Base-by-base conservation (phyloP, 2,888 invertebrate genomes). In the Matsumyia berberina region DNA sequence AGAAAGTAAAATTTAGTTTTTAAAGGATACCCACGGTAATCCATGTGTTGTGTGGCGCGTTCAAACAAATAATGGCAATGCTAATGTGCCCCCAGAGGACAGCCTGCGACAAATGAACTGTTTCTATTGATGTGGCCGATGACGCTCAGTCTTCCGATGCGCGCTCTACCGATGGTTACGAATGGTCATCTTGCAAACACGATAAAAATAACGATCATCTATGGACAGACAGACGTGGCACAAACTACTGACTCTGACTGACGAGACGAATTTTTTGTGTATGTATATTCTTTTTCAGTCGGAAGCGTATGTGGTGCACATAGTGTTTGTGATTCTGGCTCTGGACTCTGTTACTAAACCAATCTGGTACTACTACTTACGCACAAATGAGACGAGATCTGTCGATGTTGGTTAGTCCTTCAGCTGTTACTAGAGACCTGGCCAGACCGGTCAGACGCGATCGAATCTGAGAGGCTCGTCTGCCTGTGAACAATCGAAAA, bases 221-320 rank as follows among this genome's bases (percentile, higher is more conserved):
- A 42, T 46, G 6, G 17, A 55, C 17, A 57, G 24, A 67, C 60
- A n/a, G 5, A 73, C 42, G 7, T n/a, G 12, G 72, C 76, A 12
- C 7, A 8, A 62, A 58, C 69, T 19, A 80, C 60, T 2, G 3
- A 46, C 33, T 0, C 60, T 2, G 3, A 46, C 33, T 0, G 49
- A 69, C 69, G 9, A 11, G 53, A 73, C 79, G 12, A 70, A 8
- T 73, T 73, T 78, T 79, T 83, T 83, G 72, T 79, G 79, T 85
- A 85, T 85, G 79, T 85, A 85, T 85, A 80, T 85, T 85, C 80
- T 85, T 85, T 85, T 85, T 85, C 85, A 85, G 85, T 85, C 80
- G 57, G 79, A 85, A 85, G 74, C 64, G 37, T 70, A 4, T 55
- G 9, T 29, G 53, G 46, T 29, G 39, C 37, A 35, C 33, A 62